Evolutionary conservation across 2,797 vertebrate species (phyloP), one percentile per base, ranked within the genome.

Genomic region (Capromys pilorides): DNA sequence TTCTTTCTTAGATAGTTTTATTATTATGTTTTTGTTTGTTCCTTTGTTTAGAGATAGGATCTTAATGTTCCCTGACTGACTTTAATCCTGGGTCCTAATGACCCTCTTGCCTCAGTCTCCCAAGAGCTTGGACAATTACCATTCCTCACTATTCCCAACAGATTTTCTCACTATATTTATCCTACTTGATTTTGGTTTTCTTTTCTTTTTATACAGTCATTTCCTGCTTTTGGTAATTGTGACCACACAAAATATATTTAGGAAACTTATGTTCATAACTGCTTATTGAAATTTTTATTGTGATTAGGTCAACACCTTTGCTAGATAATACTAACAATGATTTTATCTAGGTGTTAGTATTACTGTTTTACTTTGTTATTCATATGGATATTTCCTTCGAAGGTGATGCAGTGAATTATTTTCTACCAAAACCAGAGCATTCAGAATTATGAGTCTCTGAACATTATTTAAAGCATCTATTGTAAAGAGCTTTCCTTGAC

Each of bases 121-220:
- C 5, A 16, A 22, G 16, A 28, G 13, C 41, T 9, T 33, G 4
- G 7, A 5, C 7, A 2, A 21, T 33, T 28, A 33, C 45, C 1
- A 51, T 28, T 31, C 31, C 2, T 78, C 45, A 51, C 45, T 51
- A 51, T 51, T 49, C 28, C 45, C 45, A 51, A 33, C 6, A 8
- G 75, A n/a, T 80, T 80, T 57, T n/a, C 31, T 21, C 7, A 21
- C 16, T 57, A 33, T n/a, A 6, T 1, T 57, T 31, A 80, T 4
- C 49, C 12, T n/a, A n/a, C 2, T n/a, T 80, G 33, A 28, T 28
- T 75, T 41, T 28, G 78, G 22, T 36, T 36, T 64, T 16, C 18
- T 62, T 24, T 49, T 49, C 71, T 28, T 45, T 75, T 24, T 39
- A 10, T 41, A 22, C 69, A 41, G 8, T 73, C 12, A 2, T 41